These are phyloP conservation scores for Cephalopterus ornatus DNA, from an alignment of 2,113 vertebrate genomes.

Conservation along the genomic window DNA sequence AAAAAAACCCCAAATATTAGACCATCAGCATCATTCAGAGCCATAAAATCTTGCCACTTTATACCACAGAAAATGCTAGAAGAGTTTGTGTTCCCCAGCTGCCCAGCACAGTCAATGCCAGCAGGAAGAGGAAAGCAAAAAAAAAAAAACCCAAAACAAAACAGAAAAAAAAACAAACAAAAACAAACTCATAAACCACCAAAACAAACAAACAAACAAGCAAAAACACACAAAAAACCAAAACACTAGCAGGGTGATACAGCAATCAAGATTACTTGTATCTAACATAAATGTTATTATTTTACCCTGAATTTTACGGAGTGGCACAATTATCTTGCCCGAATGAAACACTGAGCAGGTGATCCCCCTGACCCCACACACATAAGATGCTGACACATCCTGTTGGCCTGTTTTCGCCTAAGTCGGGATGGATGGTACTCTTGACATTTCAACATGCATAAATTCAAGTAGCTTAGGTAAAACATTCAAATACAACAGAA, in stretches of 20 bases:
- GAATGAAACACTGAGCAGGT: background rate
- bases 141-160: background rate
- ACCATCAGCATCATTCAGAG: background rate
- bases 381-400: background rate
- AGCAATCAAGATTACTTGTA: background rate
- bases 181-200: too few species aligned
- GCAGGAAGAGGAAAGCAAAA: background rate
- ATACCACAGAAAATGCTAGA: accelerated
- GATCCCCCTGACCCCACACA: background rate
- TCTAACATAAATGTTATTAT: background rate
- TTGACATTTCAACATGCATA: background rate
- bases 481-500: background rate
- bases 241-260: background rate
- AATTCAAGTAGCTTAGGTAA: background rate
- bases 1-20: background rate
- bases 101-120: background rate
- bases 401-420: accelerated
- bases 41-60: background rate
- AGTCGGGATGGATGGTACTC: background rate
- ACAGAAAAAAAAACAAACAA: background rate
- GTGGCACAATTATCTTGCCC: background rate
- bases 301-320: background rate
- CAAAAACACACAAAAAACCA: background rate
- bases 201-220: background rate
- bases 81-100: background rate